Evolutionary conservation across 2,888 invertebrate genomes (phyloP), one percentile per base, ranked within the genome.

Genomic region (Meandrusa payeni): DNA sequence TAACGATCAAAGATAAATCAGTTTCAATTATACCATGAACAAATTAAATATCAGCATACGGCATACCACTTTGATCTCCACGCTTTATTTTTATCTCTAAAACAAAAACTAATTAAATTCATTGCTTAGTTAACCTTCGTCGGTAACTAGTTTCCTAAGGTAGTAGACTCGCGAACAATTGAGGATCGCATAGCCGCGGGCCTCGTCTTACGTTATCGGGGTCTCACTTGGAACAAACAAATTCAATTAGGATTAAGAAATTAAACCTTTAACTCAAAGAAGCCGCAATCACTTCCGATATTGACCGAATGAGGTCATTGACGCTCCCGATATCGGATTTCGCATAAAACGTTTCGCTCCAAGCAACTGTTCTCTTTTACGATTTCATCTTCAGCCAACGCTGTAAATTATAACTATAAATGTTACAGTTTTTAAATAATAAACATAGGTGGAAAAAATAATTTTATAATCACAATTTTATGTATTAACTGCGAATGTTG

Each of bases 181-280:
- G 69, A 66, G 63, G 69, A 64, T 60, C 56, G 52, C 52, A 45
- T 52, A 59, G 61, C 63, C 59, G 29, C 59, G 57, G 57, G 66
- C 60, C 55, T 48, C 53, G 56, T 62, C 63, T 75, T 67, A 60
- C 72, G 69, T 74, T 81, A 82, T 82, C 77, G 59, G 55, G 57
- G 48, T 48, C 54, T 60, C 61, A 58, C 62, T 62, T 61, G 64
- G 66, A 69, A 86, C 85, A 82, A 83, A 82, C 79, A 85, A 85
- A 85, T 76, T 83, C 85, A 86, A 83, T 86, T 83, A 85, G 81
- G 76, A 82, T 85, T 83, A 83, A 85, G 82, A 82, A 85, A 79
- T 82, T 81, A 78, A 76, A 73, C 57, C 60, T 63, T 48, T 48
- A 9, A 48, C 65, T 76, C 77, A 80, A 82, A 83, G 77, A 63